Evolutionary conservation across 2,888 invertebrate genomes (phyloP).

Genomic region (Himalopsyche anomala): DNA sequence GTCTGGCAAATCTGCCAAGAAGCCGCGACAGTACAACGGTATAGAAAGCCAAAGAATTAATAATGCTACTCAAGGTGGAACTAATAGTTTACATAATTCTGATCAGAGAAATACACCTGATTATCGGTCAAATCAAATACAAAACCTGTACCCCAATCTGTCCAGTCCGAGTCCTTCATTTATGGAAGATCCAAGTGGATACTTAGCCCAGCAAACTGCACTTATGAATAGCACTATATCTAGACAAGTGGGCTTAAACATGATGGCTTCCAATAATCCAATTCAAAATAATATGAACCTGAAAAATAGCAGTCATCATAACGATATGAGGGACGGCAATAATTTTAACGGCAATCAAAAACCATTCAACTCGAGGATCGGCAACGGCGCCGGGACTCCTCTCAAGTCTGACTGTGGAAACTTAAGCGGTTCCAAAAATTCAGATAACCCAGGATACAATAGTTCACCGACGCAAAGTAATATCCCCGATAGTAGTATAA

Average conservation of each 20-base stretch:
- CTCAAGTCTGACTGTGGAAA: conserved; percentile 48
- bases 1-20: conserved; percentile 75
- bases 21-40: conserved; percentile 74
- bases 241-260: conserved; percentile 76
- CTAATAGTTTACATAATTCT: conserved; percentile 55
- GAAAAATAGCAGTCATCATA: conserved; percentile 68
- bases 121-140: conserved; percentile 54
- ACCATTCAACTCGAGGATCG: conserved; percentile 50
- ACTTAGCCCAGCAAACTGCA: conserved; percentile 93
- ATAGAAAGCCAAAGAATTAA: conserved; percentile 69
- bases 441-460: conserved; percentile 65
- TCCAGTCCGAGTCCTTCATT: conserved; percentile 82
- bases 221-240: conserved; percentile 89
- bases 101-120: conserved; percentile 57
- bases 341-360: conserved; percentile 51
- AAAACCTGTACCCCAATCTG: conserved; percentile 70
- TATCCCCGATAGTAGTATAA: conserved; percentile 75
- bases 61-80: conserved; percentile 59
- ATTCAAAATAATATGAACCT: conserved; percentile 53
- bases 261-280: conserved; percentile 57
- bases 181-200: conserved; percentile 94
- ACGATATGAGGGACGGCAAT: conserved; percentile 47
- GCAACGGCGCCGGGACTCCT: conserved; percentile 23
- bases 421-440: conserved; percentile 52
- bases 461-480: conserved; percentile 73